These are phyloP conservation scores for Habrosyne pyritoides DNA, from an alignment of 2,888 invertebrate genomes.

Conservation along the genomic window DNA sequence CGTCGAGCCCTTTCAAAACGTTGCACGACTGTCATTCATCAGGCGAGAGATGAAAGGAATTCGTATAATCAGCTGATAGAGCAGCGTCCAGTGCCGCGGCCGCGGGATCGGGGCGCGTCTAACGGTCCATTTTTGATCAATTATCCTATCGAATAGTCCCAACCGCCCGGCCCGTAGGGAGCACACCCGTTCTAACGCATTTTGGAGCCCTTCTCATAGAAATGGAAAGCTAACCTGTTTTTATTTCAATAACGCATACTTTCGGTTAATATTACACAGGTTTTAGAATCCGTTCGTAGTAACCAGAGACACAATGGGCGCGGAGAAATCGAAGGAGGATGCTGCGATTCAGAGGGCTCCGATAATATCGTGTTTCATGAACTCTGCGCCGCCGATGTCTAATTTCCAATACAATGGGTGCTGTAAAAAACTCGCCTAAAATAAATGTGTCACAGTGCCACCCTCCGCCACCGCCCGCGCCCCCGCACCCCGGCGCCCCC, in stretches of 20 bases:
- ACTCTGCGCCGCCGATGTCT: conserved; percentile 75
- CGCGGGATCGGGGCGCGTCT: conserved; percentile 34
- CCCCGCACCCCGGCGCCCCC: no score
- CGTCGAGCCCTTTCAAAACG: conserved; percentile 64
- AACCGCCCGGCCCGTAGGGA: conserved; percentile 40
- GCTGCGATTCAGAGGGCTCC: conserved; percentile 56
- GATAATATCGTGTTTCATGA: conserved; percentile 80
- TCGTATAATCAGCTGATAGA: conserved; percentile 72
- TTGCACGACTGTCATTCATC: conserved; percentile 65
- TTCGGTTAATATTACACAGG: conserved; percentile 36
- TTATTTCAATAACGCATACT: conserved; percentile 53
- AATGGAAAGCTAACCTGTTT: conserved; percentile 79
- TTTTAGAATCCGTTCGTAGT: conserved; percentile 51
- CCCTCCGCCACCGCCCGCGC: conserved; percentile 51
- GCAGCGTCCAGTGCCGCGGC: conserved; percentile 27
- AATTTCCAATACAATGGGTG: conserved; percentile 81
- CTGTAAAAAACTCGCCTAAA: conserved; percentile 78
- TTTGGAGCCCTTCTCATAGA: conserved; percentile 62
- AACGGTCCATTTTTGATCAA: conserved; percentile 76
- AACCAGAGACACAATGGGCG: conserved; percentile 57
- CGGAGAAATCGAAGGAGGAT: conserved; percentile 65
- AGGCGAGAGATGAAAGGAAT: conserved; percentile 67
- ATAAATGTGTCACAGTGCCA: conserved; percentile 83
- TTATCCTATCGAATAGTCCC: conserved; percentile 61
- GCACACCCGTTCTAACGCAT: conserved; percentile 52